These are phyloP conservation scores for Eledona agricola DNA, from an alignment of 2,888 invertebrate genomes.

Conservation along the genomic window DNA sequence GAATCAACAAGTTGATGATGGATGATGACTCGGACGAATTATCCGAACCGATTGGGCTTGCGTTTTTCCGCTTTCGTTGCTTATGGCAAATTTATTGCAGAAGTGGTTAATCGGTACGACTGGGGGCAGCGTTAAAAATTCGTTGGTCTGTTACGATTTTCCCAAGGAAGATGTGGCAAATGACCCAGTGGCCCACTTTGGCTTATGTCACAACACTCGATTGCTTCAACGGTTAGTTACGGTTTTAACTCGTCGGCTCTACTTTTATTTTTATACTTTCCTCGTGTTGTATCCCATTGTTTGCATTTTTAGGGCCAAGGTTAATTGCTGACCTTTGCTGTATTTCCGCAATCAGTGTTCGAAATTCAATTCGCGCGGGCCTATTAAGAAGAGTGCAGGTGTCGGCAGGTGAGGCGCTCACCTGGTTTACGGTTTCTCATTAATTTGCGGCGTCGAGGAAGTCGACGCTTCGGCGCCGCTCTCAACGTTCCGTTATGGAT, in stretches of 20 bases:
- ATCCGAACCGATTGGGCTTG: slow-evolving; percentile 5
- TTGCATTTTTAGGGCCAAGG: slow-evolving; percentile 30
- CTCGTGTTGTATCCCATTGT: slow-evolving; percentile 27
- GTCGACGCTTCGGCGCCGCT: slow-evolving; percentile 9
- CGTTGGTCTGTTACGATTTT: slow-evolving; percentile 29
- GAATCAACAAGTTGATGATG: slow-evolving; percentile 25
- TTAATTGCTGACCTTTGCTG: slow-evolving; percentile 27
- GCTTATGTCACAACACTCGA: slow-evolving; percentile 47
- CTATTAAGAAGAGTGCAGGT: neutral
- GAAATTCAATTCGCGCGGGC: slow-evolving; percentile 8
- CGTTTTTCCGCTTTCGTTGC: slow-evolving; percentile 28
- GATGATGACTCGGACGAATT: slow-evolving; percentile 9
- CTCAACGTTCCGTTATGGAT: no score
- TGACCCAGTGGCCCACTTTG: slow-evolving; percentile 47
- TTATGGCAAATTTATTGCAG: slow-evolving; percentile 25
- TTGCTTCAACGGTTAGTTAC: slow-evolving; percentile 36
- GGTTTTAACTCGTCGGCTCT: slow-evolving; percentile 39
- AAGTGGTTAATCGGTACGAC: slow-evolving; percentile 18
- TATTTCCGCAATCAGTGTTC: slow-evolving; percentile 21
- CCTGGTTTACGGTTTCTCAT: neutral
- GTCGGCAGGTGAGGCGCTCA: neutral
- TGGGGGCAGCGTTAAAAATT: slow-evolving; percentile 9
- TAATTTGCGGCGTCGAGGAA: slow-evolving; percentile 5
- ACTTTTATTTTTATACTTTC: slow-evolving; percentile 44
- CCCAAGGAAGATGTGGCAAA: slow-evolving; percentile 35